Evolutionary conservation across 2,888 invertebrate genomes (phyloP), one percentile per base, ranked within the genome.

Genomic region (Pimpla rufipes): DNA sequence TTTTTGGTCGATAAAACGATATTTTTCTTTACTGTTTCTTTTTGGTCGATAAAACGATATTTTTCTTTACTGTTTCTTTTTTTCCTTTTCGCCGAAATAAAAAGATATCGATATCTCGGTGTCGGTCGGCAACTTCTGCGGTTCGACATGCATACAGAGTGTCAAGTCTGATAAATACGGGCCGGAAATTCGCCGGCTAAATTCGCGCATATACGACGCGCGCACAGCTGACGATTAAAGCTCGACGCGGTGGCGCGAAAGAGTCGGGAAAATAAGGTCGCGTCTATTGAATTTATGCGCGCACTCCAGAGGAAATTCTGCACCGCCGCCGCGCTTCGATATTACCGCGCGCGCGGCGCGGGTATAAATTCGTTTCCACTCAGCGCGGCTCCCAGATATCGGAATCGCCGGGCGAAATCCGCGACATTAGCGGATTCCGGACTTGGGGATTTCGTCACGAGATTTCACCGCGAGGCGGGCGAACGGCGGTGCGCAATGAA

Each of bases 401-500:
- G 67, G 18, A 76, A 76, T 76, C 57, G 57, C 29, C 5, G 29
- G 47, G 13, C 13, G 29, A 3, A 29, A 40, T 59, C 37, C 5
- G 29, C 21, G 35, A 47, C 52, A 40, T 50, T 35, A 62, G 62
- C 13, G 10, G 35, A 23, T 0, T 13, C n/a, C 29, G n/a, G 45
- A 37, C 29, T 59, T 35, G 10, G 62, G 67, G 40, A 45, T 83
- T 71, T 67, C 75, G 59, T 71, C 67, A 68, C 47, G 75, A 45
- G 52, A 67, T 59, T 16, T 62, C 68, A n/a, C n/a, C n/a, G n/a
- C 40, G 37, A 37, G 67, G 35, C 11, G 10, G 10, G 40, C 76
- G 68, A 83, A 77, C 73, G 55, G 73, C 73, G 55, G 73, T 64
- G 76, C 37, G 80, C 77, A 40, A 78, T 83, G 21, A 80, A 83